Base-by-base conservation (phyloP, 92 coral and sea anemone genomes). In the Ricordea florida region DNA sequence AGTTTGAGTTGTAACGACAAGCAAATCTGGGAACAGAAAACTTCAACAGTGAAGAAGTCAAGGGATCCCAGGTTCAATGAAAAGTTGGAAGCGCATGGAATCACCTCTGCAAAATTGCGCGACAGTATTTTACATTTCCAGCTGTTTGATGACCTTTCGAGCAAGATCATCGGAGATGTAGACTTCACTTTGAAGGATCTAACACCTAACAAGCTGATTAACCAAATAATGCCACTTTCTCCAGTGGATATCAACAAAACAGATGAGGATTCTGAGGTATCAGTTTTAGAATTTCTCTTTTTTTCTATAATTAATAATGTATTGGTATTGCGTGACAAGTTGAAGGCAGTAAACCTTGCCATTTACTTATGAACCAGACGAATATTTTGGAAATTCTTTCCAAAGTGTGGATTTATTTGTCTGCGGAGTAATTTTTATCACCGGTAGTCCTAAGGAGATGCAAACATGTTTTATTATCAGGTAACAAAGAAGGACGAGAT, bases 41-140 rank as follows among this genome's bases (percentile, higher is more conserved):
- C 93, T 2, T 58, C 62, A 22, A 51, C 81, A 22, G 82, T 62
- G 22, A 78, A 70, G 42, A 61, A 69, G 10, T 42, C 88, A 9
- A 43, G 40, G 10, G 79, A 96, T 55, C 97, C 99, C 31, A 76
- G 55, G 6, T 96, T 91, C 70, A 82, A 87, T 50, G 96, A 89
- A 52, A 90, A 94, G 13, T 69, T 96, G 13, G 75, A 73, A 13
- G 80, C 80, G 10, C 69, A 72, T 21, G 93, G 85, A 4, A 73
- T 96, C 6, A 61, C 88, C 4, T 52, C 84, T 14, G 79, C 72
- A 1, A 87, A 77, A 57, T 78, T 96, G 53, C 87, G 67, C 31
- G 88, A 52, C 9, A 78, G 96, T 8, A 16, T 62, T 9, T 59
- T 96, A 44, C 85, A 71, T 36, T 84, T 96, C 7, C 82, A 80